These are phyloP conservation scores for Tolmerus cingulatus DNA, from an alignment of 2,888 invertebrate species.

Conservation along the genomic window DNA sequence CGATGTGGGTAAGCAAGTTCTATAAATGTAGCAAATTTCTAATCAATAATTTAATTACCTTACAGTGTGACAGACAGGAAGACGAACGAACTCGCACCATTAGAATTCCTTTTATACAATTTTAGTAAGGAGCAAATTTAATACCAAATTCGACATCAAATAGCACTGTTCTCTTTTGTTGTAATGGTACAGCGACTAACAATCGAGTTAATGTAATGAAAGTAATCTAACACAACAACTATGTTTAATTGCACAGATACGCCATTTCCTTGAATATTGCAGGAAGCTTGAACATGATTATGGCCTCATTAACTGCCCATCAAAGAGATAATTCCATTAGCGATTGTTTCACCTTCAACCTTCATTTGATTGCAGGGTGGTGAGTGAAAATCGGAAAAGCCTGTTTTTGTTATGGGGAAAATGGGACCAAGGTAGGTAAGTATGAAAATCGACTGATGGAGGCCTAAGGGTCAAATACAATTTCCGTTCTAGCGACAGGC, in stretches of 20 bases:
- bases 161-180: neutral
- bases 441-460: neutral
- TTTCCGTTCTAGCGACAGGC: neutral
- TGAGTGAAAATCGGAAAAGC: neutral
- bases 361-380: neutral
- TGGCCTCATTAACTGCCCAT: neutral
- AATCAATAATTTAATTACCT: too few relatives aligned
- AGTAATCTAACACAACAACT: neutral
- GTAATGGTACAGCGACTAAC: neutral
- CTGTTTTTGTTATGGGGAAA: neutral
- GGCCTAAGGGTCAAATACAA: neutral
- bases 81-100: too few relatives aligned
- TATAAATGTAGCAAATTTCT: too few relatives aligned
- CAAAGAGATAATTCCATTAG: neutral
- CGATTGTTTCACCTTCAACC: neutral
- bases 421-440: neutral
- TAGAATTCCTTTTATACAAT: too few relatives aligned
- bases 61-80: too few relatives aligned
- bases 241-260: neutral
- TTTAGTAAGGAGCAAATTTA: neutral
- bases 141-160: neutral
- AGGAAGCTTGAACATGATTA: neutral
- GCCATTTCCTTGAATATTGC: neutral
- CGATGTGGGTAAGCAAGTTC: too few relatives aligned
- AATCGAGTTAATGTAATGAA: neutral